Base-by-base conservation (phyloP, 2,888 invertebrate species). In the Julus scanicus region DNA sequence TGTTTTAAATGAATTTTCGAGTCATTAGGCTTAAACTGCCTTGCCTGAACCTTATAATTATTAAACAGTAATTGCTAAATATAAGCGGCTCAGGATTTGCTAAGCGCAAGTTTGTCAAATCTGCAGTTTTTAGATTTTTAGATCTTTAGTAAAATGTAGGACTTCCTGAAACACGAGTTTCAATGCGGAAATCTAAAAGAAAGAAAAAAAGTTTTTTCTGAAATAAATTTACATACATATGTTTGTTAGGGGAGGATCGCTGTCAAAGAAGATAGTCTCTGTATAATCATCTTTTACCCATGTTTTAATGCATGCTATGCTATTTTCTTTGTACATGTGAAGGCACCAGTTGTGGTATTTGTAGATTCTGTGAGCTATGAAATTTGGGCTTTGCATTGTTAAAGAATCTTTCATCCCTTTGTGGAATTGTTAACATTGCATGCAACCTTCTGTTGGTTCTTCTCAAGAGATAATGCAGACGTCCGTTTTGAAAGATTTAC, bases 1-100 rank as follows among this genome's bases (percentile, higher is more conserved):
- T 71, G 11, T 71, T 71, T 71, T 71, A 71, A 63, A n/a, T 63
- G 63, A 63, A 63, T 63, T 63, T 63, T 63, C 63, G 71, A n/a
- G 29, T n/a, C 29, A 71, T 71, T 71, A 71, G 63, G 53, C 63
- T 63, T 63, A 20, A 63, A n/a, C n/a, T 63, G 63, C n/a, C 20
- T 20, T 20, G 29, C 71, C 9, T n/a, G 29, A 71, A 6, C 20
- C 71, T 29, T 71, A 9, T 71, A 71, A 71, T 71, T 71, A 71
- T 20, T 9, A 29, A 71, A 29, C 71, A 15, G 71, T 11, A 71
- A 71, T 29, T 29, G 71, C 2, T 29, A 9, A 71, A 8, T 11
- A 29, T 71, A 29, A 71, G 20, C 29, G 71, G 20, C 29, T 4
- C 8, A 71, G 20, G 71, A 71, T 11, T 71, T 29, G 8, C 29